Conservation (phyloP, 2,113 vertebrate species). For the Uria aalge region DNA sequence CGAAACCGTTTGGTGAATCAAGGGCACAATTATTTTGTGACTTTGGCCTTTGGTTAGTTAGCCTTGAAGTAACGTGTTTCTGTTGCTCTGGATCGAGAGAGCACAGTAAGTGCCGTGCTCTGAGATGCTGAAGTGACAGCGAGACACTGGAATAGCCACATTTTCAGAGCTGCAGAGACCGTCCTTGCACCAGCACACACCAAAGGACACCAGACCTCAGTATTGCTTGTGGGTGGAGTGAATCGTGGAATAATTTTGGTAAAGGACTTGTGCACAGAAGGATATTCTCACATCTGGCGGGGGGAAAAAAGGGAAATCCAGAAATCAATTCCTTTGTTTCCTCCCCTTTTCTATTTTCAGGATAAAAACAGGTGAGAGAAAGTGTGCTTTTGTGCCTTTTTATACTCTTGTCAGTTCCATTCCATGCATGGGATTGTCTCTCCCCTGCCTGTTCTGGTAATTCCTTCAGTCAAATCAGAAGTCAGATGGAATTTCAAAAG, state of each 20-base stretch:
- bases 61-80: not conserved
- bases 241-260: not conserved
- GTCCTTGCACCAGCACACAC: not conserved
- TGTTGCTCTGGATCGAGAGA: not conserved
- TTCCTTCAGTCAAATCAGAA: not conserved
- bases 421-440: not conserved
- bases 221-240: not conserved
- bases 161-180: not conserved
- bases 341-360: not conserved
- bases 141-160: not conserved
- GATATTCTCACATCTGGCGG: not conserved
- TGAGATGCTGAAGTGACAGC: fast-evolving
- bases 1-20: not conserved
- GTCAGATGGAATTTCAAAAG: not conserved
- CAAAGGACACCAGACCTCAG: not conserved
- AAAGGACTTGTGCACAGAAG: not conserved
- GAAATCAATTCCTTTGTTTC: not conserved
- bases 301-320: not conserved
- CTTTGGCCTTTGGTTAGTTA: not conserved
- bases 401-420: not conserved
- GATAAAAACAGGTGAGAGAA: not conserved
- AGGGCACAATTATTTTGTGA: not conserved
- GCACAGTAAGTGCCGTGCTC: fast-evolving
- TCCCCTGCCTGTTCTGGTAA: not conserved
- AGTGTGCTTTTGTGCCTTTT: not conserved